Conservation (phyloP, 2,888 invertebrate species). For the Yponomeuta cagnagella region DNA sequence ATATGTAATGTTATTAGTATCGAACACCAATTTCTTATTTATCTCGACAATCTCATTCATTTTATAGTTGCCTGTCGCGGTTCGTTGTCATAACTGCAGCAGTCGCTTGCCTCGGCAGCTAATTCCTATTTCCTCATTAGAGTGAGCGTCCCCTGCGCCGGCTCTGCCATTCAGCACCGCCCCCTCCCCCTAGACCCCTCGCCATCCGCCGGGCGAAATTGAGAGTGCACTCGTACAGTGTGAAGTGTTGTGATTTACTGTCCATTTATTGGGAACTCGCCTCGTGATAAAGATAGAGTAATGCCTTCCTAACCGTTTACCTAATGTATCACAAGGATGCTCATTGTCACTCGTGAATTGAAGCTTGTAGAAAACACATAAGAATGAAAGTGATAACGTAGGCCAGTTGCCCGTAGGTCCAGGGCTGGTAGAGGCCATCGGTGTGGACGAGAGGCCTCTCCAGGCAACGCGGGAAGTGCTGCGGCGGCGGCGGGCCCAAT, state of each 20-base stretch:
- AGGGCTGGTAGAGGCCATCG: conserved; percentile 44
- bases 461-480: conserved; percentile 47
- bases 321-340: not conserved
- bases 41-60: not conserved
- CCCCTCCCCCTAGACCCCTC: conserved; percentile 27
- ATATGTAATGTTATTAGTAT: not conserved
- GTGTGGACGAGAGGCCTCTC: conserved; percentile 47
- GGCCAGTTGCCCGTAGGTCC: not conserved
- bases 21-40: not conserved
- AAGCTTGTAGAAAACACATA: conserved; percentile 14
- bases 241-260: conserved; percentile 69
- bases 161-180: conserved; percentile 51
- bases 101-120: conserved; percentile 57
- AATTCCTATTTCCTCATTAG: conserved; percentile 75
- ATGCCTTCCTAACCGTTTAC: conserved; percentile 25
- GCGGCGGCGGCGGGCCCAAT: conserved; percentile 62
- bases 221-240: conserved; percentile 52
- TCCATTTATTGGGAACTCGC: conserved; percentile 60
- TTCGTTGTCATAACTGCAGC: conserved; percentile 40
- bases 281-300: conserved; percentile 43
- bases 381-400: conserved; percentile 28
- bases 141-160: conserved; percentile 38
- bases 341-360: not conserved
- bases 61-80: not conserved
- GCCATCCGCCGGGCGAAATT: conserved; percentile 49